phyloP scores from a whole-genome alignment of 2,113 vertebrate species.

The Hypomesus transpacificus region DNA sequence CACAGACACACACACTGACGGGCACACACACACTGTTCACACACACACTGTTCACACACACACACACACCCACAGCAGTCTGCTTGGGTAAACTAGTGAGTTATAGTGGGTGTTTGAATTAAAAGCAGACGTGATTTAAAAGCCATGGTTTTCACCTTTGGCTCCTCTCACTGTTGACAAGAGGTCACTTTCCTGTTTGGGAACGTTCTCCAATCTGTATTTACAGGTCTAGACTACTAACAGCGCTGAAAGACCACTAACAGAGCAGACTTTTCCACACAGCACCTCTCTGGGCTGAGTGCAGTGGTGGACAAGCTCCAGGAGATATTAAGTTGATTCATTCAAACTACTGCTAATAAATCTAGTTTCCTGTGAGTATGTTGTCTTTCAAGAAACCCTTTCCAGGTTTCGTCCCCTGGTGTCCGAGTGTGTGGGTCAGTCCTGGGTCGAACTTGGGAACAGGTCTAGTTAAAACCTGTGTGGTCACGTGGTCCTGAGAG shows the following conservation, averaged over 20 bases:
- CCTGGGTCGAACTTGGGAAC: background rate
- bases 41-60: background rate
- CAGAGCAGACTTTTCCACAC: background rate
- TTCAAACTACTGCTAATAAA: background rate
- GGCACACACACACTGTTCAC: background rate
- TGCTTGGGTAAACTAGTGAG: background rate
- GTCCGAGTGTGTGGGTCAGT: background rate
- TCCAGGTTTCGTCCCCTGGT: background rate
- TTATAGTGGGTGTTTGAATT: background rate
- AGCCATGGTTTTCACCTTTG: background rate
- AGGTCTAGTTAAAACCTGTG: background rate
- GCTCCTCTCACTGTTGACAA: background rate
- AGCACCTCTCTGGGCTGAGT: background rate
- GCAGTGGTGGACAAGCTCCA: background rate
- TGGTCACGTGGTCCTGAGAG: background rate
- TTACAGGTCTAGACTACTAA: slow-evolving; percentile 1
- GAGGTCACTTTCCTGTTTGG: background rate
- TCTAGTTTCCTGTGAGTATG: background rate
- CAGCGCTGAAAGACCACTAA: background rate
- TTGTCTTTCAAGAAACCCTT: background rate
- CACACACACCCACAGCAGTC: background rate
- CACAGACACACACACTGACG: background rate
- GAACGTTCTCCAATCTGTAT: background rate
- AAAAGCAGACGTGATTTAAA: background rate
- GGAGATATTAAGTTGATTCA: background rate